Conservation (phyloP, 53 echinoderm and acorn worm species). For the Holothuria scabra region DNA sequence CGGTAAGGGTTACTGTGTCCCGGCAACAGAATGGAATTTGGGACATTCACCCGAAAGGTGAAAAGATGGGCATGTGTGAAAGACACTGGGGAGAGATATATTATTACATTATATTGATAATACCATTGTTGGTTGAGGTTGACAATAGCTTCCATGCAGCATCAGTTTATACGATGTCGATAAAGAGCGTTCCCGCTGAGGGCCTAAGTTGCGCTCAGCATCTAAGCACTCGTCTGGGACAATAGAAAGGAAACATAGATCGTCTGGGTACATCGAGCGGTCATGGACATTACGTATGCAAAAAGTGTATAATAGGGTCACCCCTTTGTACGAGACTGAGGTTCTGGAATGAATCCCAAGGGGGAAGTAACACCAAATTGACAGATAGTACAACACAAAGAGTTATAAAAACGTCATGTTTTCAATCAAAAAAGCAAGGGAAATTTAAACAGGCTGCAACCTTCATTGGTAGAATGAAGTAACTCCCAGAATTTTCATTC, state of each 20-base stretch:
- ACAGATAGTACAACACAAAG: no score
- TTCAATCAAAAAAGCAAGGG: no score
- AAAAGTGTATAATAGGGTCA: no score
- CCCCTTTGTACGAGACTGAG: not conserved
- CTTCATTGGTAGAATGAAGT: no score
- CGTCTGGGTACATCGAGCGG: no score
- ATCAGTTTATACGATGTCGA: not conserved
- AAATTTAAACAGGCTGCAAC: no score
- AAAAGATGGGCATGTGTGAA: not conserved
- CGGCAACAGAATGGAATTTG: slow-evolving; percentile 18
- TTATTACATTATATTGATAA: slow-evolving; percentile 5
- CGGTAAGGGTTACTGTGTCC: not conserved
- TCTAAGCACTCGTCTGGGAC: not conserved
- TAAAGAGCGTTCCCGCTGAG: slow-evolving; percentile 19
- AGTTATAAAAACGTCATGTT: no score
- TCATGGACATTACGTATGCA: no score
- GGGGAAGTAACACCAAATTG: no score
- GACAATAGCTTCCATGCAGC: not conserved
- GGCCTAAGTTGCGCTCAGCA: slow-evolving; percentile 17
- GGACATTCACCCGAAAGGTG: slow-evolving; percentile 35
- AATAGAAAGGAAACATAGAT: not conserved
- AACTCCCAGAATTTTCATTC: no score
- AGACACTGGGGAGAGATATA: not conserved
- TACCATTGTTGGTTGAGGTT: slow-evolving; percentile 1
- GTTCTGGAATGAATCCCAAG: not conserved